Evolutionary conservation across 2,797 vertebrate genomes (phyloP).

Genomic region (Margarornis squamiger): DNA sequence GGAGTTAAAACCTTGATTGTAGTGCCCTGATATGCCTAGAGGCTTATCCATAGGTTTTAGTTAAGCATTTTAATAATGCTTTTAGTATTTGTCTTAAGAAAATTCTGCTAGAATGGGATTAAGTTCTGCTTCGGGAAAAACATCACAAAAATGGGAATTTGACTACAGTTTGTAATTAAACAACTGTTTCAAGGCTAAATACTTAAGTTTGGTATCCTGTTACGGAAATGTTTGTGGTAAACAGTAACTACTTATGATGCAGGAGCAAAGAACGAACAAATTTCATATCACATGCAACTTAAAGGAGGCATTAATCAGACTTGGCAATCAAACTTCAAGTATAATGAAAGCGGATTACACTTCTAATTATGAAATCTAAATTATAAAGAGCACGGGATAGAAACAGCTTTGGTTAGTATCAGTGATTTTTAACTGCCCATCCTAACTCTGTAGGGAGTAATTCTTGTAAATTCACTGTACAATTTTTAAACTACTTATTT

Average conservation of each 20-base stretch:
- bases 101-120: background rate
- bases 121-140: background rate
- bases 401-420: background rate
- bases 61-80: background rate
- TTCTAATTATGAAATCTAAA: background rate
- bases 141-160: background rate
- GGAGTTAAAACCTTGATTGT: background rate
- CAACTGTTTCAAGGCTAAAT: background rate
- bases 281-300: background rate
- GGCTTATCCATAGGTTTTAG: background rate
- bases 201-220: background rate
- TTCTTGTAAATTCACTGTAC: background rate
- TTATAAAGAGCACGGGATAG: background rate
- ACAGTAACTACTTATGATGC: background rate
- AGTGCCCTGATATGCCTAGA: background rate
- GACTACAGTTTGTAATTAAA: background rate
- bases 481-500: background rate
- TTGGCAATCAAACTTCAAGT: background rate
- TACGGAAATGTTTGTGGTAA: background rate
- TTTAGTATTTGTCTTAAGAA: background rate
- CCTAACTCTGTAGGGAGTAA: background rate
- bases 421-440: background rate
- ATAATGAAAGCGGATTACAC: background rate
- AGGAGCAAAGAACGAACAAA: background rate
- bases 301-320: background rate